phyloP scores from a whole-genome alignment of 2,888 invertebrate species.

The Barypeithes pellucidus region DNA sequence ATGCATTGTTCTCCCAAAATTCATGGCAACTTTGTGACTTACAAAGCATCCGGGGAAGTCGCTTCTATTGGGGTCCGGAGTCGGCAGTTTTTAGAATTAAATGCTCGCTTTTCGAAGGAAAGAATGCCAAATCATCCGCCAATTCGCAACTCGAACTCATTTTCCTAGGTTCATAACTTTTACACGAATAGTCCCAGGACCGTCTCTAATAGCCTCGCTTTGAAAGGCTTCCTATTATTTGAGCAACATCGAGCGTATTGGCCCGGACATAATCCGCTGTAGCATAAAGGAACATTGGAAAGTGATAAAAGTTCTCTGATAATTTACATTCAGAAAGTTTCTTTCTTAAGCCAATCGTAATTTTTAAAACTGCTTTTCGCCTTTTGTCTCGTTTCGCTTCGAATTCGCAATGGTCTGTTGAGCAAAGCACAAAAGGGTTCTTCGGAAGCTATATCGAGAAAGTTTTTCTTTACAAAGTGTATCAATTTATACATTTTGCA shows the following conservation, averaged over 20 bases:
- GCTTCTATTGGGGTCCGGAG: slow-evolving; percentile 15
- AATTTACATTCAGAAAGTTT: slow-evolving; percentile 60
- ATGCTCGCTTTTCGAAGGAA: slow-evolving; percentile 40
- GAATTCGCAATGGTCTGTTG: slow-evolving; percentile 31
- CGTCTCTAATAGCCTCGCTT: slow-evolving; percentile 31
- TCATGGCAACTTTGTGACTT: slow-evolving; percentile 23
- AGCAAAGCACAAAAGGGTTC: slow-evolving; percentile 39
- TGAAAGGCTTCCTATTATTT: slow-evolving; percentile 49
- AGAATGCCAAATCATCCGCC: slow-evolving; percentile 58
- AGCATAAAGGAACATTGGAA: slow-evolving; percentile 57
- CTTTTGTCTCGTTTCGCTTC: slow-evolving; percentile 45
- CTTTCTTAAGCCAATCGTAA: slow-evolving; percentile 55
- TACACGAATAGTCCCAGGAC: slow-evolving; percentile 54
- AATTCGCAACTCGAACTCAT: slow-evolving; percentile 57
- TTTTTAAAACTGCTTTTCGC: slow-evolving; percentile 55
- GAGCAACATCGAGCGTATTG: slow-evolving; percentile 50
- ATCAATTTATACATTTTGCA: slow-evolving; percentile 16
- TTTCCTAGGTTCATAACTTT: slow-evolving; percentile 58
- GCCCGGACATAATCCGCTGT: slow-evolving; percentile 56
- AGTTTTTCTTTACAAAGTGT: slow-evolving; percentile 19
- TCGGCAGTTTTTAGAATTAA: slow-evolving; percentile 21
- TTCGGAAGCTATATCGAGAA: slow-evolving; percentile 24
- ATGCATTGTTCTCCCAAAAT: slow-evolving; percentile 19
- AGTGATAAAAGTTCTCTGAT: slow-evolving; percentile 58
- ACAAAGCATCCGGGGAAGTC: slow-evolving; percentile 21